Evolutionary conservation across 1,140 invertebrate species (phyloP), one percentile per base, ranked within the genome.

Genomic region (Cotesia typhae): DNA sequence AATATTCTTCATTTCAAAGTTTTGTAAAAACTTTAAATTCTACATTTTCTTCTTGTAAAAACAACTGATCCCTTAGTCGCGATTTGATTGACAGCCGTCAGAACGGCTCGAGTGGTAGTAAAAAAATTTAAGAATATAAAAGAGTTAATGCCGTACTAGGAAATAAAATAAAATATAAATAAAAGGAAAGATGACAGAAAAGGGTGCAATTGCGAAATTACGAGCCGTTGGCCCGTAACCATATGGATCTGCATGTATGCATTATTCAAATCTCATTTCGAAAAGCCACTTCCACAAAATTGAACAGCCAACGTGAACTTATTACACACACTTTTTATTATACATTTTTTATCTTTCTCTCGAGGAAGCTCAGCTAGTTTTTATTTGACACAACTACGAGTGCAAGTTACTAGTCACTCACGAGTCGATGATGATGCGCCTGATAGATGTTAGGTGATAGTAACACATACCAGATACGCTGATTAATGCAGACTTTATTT

Each of bases 251-350:
- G 67, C 74, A 72, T 75, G 66, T 36, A 75, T 75, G 74, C 74
- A 75, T 75, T 75, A 72, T 75, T 75, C 74, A 75, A 72, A 75
- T 69, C 64, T 75, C 67, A 75, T 75, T 72, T 75, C 41, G 63
- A 75, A 75, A 75, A 75, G 71, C 71, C 65, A 75, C 71, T 75
- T 65, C 73, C 55, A 55, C 67, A 75, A 75, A 75, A 75, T 75
- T 73, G 71, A 75, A 75, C 67, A 75, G 61, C 38, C 41, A 52
- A 61, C 70, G 66, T 55, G 38, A 72, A 71, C 65, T 75, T 72
- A 75, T 75, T 71, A 69, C 55, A 60, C 55, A 60, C 60, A 52
- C 47, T 69, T 67, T 75, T 66, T 57, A 35, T 61, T 59, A n/a
- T 51, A 53, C 60, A 66, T 66, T 52, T 69, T 51, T n/a, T 47